Evolutionary conservation across 2,797 vertebrate species (phyloP), one percentile per base, ranked within the genome.

Genomic region (Steatocranus sp.): DNA sequence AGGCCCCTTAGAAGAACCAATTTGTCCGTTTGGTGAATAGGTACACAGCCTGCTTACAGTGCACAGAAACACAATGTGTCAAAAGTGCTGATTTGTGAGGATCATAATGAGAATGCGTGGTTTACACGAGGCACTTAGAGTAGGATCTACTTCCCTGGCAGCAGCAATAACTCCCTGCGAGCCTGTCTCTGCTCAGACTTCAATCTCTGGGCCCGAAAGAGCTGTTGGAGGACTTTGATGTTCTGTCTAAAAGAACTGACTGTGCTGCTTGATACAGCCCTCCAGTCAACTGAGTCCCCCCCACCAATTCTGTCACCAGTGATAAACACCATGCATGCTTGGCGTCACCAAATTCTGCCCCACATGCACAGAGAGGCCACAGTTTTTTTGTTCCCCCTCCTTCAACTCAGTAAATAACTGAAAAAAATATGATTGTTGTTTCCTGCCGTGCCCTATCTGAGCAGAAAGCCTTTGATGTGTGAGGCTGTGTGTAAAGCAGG

Each of bases 211-310:
- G 90, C 93, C 94, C 92, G 78, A 80, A 95, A 94, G 94, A 95
- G 92, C 94, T 89, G 92, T 95, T 92, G 90, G 89, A 87, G 83
- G 87, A 94, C 94, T 96, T 96, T 96, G 94, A 96, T 95, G 94
- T 95, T 93, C 83, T 88, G 91, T 94, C 92, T 94, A 95, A 94
- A 96, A 94, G 93, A 95, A 95, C 94, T 88, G 91, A 93, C 90
- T 93, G 83, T 89, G 94, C 89, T 94, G 90, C 93, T 91, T 89
- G 90, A 95, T 91, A 87, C 83, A 85, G 87, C 93, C 92, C 92
- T 87, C 38, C 88, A 90, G 90, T 87, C 87, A 89, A 88, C 83
- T 8, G 77, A 80, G 88, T 74, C 86, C 86, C 88, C 85, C 87
- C 86, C 54, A 76, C 81, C n/a, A 54, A 83, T 91, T 84, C 89